Percentiles rank a stretch among this genome's conserved stretches.
phyloP scores from a whole-genome alignment of 2,797 vertebrate genomes.

The Botia kubotai region DNA sequence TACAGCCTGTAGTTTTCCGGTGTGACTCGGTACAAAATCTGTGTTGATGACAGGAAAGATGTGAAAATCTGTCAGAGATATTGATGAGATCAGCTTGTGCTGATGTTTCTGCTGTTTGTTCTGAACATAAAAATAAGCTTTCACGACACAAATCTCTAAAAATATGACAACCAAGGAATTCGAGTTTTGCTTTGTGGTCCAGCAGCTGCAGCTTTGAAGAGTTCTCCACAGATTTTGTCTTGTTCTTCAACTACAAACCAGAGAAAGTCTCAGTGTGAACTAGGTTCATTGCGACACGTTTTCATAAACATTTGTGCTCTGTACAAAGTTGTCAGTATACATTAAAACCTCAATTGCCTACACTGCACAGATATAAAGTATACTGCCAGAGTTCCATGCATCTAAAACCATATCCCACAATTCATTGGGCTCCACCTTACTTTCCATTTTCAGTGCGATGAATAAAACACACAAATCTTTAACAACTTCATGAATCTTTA shows the following conservation, averaged over 20 bases:
- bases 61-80: neutral
- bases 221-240: neutral
- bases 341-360: too few species aligned
- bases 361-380: too few species aligned
- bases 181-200: too few species aligned
- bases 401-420: neutral
- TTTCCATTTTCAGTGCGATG: neutral
- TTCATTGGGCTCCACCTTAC: neutral
- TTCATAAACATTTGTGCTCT: too few species aligned
- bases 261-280: neutral
- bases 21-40: neutral
- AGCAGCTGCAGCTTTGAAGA: neutral
- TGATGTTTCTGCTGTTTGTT: neutral
- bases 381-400: too few species aligned
- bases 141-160: neutral
- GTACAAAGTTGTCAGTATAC: too few species aligned
- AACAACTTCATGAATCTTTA: neutral
- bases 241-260: neutral
- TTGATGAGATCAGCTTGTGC: neutral
- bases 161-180: neutral
- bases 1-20: neutral
- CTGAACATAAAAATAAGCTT: neutral
- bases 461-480: neutral
- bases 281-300: too few species aligned
- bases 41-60: neutral